Base-by-base conservation (phyloP, 2,888 invertebrate species). In the Gortyna flavago region DNA sequence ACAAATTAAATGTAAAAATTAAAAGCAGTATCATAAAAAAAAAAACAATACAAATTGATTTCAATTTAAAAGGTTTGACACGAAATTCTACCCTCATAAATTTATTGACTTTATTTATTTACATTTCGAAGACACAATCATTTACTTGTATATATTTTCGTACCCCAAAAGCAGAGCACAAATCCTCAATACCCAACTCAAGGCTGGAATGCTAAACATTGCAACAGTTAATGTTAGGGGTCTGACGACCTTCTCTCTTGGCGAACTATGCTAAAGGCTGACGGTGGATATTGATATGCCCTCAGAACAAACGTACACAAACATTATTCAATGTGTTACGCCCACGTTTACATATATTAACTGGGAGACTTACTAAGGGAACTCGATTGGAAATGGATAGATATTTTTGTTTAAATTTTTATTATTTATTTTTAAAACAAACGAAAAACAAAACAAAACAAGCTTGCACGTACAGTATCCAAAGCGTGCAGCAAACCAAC, bases 301-400 rank as follows among this genome's bases (percentile, higher is more conserved):
- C 85, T 89, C 82, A 81, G 66, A 86, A 86, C 89, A 88, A 90
- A 89, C 85, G 85, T 88, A 88, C 88, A 88, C 89, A 85, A 90
- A 90, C 90, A 87, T 89, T 90, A 90, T 89, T 91, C 87, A 90
- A 87, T 86, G 87, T 83, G 86, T 86, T 86, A 86, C 88, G 80
- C 89, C 85, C 82, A 87, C 88, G 85, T 88, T 88, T 85, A 85
- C 81, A 85, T 85, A 88, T 87, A 87, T 88, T 88, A 85, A 75
- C 71, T 59, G 64, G 13, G n/a, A 32, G 4, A 11, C 5, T 3
- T 72, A 87, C 87, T 77, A 79, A 3, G 25, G 13, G 8, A 67
- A 80, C 72, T 81, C 82, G 85, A 87, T 62, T 57, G 5, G 16
- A 65, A 65, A 8, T 57, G 25, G 8, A 16, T 29, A 16, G 4